A percentile compares a stretch with the other conserved stretches of the same genome.
phyloP scores from a whole-genome alignment of 2,113 vertebrate genomes.

The Bubalus kerabau region DNA sequence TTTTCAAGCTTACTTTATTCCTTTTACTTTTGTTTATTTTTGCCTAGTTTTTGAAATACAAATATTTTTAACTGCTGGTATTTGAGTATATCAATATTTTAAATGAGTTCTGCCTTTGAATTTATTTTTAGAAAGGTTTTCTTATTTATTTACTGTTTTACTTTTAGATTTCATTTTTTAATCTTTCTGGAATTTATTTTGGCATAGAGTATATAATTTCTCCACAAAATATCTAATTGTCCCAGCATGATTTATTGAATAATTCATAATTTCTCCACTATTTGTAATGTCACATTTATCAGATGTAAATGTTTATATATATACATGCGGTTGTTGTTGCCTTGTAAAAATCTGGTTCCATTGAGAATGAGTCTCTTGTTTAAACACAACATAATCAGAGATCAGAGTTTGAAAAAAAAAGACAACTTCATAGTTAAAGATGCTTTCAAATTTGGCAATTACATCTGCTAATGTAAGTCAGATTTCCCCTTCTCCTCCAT shows the following conservation, averaged over 20 bases:
- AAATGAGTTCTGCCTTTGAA: background rate
- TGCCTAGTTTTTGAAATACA: background rate
- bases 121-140: constrained; percentile 10
- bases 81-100: background rate
- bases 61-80: constrained; percentile 15
- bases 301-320: background rate
- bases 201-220: constrained; percentile 12
- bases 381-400: background rate
- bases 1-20: background rate
- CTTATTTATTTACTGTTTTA: constrained; percentile 4
- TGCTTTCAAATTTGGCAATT: background rate
- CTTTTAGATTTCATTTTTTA: constrained; percentile 40
- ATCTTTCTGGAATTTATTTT: constrained; percentile 54
- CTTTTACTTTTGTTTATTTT: constrained; percentile 14
- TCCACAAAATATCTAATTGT: constrained; percentile 47
- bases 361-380: background rate
- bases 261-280: constrained; percentile 60
- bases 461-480: background rate
- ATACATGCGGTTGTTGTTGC: background rate
- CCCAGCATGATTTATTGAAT: constrained; percentile 47
- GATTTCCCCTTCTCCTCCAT: background rate
- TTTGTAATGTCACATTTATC: constrained; percentile 51
- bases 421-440: background rate
- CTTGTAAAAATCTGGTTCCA: background rate
- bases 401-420: background rate